Percentiles rank a stretch among this genome's conserved stretches.
Conservation (phyloP, 2,888 invertebrate species). For the Protula sp. region DNA sequence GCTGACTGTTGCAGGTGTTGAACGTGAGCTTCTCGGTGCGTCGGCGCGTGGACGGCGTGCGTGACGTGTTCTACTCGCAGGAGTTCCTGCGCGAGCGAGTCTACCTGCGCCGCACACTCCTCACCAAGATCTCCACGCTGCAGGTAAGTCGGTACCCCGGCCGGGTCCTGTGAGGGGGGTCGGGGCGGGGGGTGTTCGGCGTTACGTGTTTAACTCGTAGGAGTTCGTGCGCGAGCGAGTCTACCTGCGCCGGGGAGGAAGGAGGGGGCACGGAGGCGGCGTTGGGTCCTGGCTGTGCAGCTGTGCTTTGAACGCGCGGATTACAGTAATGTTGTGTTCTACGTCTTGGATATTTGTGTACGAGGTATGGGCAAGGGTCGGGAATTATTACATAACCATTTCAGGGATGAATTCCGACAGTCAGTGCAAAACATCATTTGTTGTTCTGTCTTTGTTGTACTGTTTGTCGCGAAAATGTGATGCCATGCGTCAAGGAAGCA, state of each 20-base stretch:
- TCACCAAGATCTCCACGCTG: conserved; percentile 81
- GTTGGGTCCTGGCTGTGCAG: too few relatives aligned
- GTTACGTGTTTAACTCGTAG: conserved; percentile 73
- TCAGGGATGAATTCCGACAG: too few relatives aligned
- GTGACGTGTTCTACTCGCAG: conserved; percentile 73
- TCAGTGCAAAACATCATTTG: too few relatives aligned
- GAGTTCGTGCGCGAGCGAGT: conserved; percentile 87
- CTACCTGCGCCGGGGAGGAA: conserved; percentile 80
- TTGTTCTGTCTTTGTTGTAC: too few relatives aligned
- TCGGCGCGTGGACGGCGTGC: conserved; percentile 27
- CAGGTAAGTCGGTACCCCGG: conserved; percentile 57
- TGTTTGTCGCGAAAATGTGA: too few relatives aligned
- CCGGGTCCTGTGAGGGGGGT: conserved; percentile 57
- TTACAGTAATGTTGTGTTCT: too few relatives aligned
- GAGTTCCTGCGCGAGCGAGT: conserved; percentile 87
- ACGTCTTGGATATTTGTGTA: too few relatives aligned
- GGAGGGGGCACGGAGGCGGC: too few relatives aligned
- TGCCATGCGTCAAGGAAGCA: too few relatives aligned
- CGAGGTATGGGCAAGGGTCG: too few relatives aligned
- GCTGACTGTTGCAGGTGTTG: conserved; percentile 48
- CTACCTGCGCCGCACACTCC: conserved; percentile 82
- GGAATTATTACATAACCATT: too few relatives aligned
- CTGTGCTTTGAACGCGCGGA: too few relatives aligned
- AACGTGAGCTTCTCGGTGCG: conserved; percentile 91
- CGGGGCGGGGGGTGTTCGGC: conserved; percentile 27